Evolutionary conservation across 2,113 vertebrate species (phyloP), one percentile per base, ranked within the genome.

Genomic region (Odocoileus virginianus): DNA sequence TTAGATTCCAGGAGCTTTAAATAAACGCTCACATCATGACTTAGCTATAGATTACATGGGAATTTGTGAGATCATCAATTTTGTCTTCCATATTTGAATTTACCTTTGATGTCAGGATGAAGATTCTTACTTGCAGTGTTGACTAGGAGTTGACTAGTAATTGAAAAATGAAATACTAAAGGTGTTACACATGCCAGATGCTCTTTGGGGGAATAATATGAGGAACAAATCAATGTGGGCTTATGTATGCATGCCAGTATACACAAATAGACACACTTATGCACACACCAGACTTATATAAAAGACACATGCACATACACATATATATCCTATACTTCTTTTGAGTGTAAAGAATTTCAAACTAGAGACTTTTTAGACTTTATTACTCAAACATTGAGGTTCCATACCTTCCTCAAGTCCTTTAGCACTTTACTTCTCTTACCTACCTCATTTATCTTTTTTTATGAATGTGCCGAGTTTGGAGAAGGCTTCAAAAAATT

Each of bases 391-490:
- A 85, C 43, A 27, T 25, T 47, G 71, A 78, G 36, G 28, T 15
- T 55, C 47, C 28, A 74, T 19, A 87, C 33, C n/a, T 78, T 85
- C 58, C 50, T 97, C 15, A 50, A 45, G 57, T 96, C n/a, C 15
- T 95, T 87, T 74, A 74, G 76, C 57, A 13, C 43, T 55, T 50
- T 19, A 16, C 16, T 33, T 50, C 28, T 81, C 78, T 76, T 27
- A 14, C 23, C 12, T 27, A 14, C 71, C 6, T 76, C 71, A 40
- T 74, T 81, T 92, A 82, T 91, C 30, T 58, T 81, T 61, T 61
- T 89, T 95, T 61, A 71, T 89, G 76, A 58, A 91, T 76, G 28
- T 98, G 23, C 45, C 64, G 27, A 86, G 30, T 95, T 94, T 67
- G 28, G 67, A 67, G 71, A 92, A 89, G 89, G 19, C 60, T 58